A percentile compares a stretch with the other conserved stretches of the same genome.
phyloP scores from a whole-genome alignment of 2,888 invertebrate genomes.

The Chelonus formosanus region DNA sequence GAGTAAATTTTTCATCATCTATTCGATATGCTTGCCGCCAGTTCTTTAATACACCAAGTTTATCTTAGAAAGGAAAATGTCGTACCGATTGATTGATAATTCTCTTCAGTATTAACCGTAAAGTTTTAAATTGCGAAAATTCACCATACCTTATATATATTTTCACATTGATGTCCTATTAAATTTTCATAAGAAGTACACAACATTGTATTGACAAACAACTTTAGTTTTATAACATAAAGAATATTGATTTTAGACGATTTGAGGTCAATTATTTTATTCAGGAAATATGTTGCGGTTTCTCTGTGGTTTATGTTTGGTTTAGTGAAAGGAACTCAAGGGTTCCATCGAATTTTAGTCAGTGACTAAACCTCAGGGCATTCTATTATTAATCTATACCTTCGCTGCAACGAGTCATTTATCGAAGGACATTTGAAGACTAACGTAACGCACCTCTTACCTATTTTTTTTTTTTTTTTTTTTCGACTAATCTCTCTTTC shows the following conservation, averaged over 20 bases:
- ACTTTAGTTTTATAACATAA: neutral
- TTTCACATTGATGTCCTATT: constrained; percentile 3
- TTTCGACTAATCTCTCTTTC: constrained; percentile 13
- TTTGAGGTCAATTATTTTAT: constrained; percentile 1
- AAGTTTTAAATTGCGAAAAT: neutral
- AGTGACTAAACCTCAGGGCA: constrained; percentile 20
- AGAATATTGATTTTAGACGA: neutral
- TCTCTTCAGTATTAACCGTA: constrained; percentile 24
- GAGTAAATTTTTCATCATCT: constrained; percentile 14
- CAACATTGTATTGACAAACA: neutral
- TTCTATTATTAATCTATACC: constrained; percentile 7
- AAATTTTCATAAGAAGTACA: neutral
- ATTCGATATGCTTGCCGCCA: neutral
- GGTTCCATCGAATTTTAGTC: constrained; percentile 21
- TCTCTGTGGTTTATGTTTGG: constrained; percentile 3
- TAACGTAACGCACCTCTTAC: constrained; percentile 17
- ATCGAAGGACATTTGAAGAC: constrained; percentile 14
- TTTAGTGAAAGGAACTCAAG: constrained; percentile 25
- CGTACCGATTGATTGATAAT: constrained; percentile 47
- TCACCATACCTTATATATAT: neutral
- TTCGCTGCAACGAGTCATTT: constrained; percentile 2
- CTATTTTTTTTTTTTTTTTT: constrained; percentile 5
- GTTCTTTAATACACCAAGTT: neutral
- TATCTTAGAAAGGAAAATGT: constrained; percentile 45
- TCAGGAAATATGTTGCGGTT: neutral